Percentiles rank a stretch among this genome's conserved stretches.
Conservation (phyloP, 2,797 vertebrate species). For the Gobio occitaniae region DNA sequence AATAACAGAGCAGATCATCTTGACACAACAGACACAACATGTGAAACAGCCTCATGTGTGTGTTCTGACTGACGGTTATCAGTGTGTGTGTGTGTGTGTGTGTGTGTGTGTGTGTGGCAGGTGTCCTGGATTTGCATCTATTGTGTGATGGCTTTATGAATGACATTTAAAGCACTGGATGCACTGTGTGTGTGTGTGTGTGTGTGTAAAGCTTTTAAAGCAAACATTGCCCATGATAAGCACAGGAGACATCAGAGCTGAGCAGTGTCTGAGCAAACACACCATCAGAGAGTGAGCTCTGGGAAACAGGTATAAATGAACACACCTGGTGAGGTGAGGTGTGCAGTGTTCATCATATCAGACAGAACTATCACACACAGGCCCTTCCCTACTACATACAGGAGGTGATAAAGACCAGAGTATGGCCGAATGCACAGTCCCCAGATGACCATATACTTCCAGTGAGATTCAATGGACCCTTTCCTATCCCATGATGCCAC, state of each 20-base stretch:
- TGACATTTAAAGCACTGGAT: neutral
- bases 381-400: no score
- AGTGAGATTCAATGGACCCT: no score
- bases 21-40: neutral
- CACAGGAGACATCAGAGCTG: neutral
- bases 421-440: no score
- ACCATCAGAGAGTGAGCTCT: neutral
- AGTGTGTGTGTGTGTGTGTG: no score
- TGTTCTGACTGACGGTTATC: neutral
- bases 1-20: neutral
- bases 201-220: slow-evolving; percentile 3
- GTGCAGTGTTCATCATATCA: neutral
- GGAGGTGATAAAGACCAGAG: no score
- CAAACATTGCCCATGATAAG: slow-evolving; percentile 2
- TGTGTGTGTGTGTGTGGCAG: neutral
- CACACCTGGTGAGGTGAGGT: neutral
- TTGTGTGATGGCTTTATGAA: neutral
- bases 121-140: neutral
- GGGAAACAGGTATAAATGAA: neutral
- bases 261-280: neutral
- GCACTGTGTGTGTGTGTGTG: neutral
- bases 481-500: no score
- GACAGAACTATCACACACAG: neutral
- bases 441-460: neutral
- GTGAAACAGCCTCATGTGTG: neutral